phyloP scores from a whole-genome alignment of 2,888 invertebrate genomes.

The Xanthia togata region DNA sequence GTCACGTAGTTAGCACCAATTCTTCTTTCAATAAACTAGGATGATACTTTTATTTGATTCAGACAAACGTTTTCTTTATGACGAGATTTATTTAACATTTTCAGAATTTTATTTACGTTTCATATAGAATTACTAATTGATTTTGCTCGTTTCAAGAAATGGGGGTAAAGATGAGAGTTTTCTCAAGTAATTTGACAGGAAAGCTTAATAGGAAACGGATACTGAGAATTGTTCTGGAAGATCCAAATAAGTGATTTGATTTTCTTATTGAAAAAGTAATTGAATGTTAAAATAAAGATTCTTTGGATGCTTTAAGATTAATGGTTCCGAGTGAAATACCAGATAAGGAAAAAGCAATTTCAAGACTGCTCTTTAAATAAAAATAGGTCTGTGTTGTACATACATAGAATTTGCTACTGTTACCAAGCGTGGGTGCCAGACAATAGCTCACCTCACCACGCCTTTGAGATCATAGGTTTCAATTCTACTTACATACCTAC shows the following conservation, averaged over 20 bases:
- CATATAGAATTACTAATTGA: constrained; percentile 65
- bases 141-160: constrained; percentile 43
- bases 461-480: background rate
- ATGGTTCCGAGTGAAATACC: constrained; percentile 13
- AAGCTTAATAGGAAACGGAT: constrained; percentile 52
- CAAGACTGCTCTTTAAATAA: constrained; percentile 9
- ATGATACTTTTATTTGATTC: constrained; percentile 71
- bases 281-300: constrained; percentile 27
- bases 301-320: constrained; percentile 17
- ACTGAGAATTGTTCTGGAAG: constrained; percentile 36
- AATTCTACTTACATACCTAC: too few relatives aligned
- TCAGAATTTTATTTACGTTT: constrained; percentile 49
- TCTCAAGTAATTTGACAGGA: constrained; percentile 40
- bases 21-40: constrained; percentile 66
- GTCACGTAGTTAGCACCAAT: constrained; percentile 42
- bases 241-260: constrained; percentile 42
- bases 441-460: background rate
- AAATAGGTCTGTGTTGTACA: background rate
- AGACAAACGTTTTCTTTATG: constrained; percentile 60
- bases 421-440: background rate
- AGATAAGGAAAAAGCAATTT: constrained; percentile 9
- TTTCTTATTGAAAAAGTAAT: constrained; percentile 33
- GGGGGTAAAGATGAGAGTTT: constrained; percentile 20
- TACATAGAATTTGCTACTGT: background rate
- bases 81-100: constrained; percentile 58